phyloP scores from a whole-genome alignment of 53 echinoderm and acorn worm genomes.

The Temnopleurus reevesii region DNA sequence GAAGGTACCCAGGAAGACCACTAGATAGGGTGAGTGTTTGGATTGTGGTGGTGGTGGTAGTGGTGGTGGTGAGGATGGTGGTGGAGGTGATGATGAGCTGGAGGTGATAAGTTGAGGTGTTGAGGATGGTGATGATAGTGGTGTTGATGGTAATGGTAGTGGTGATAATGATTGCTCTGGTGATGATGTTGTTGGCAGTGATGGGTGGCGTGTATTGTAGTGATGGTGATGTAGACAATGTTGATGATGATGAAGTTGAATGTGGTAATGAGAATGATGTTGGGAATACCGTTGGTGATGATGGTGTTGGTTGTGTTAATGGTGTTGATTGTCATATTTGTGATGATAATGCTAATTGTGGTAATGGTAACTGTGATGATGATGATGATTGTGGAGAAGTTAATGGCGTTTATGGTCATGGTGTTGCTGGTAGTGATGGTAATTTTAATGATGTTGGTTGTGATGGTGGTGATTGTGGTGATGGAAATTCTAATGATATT shows the following conservation, averaged over 20 bases:
- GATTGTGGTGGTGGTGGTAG: too few species aligned
- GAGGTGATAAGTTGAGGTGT: too few species aligned
- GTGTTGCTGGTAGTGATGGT: not conserved
- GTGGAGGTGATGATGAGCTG: too few species aligned
- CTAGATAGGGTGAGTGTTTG: slow-evolving; percentile 71
- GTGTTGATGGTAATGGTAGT: not conserved
- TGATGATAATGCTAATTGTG: not conserved
- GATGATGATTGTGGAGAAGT: not conserved
- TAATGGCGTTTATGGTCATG: not conserved
- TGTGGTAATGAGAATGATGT: not conserved
- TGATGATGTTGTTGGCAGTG: not conserved
- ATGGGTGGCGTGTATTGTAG: too few species aligned
- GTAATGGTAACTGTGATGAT: not conserved
- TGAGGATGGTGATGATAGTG: too few species aligned
- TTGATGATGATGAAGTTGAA: not conserved
- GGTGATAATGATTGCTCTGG: not conserved
- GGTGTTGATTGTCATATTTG: not conserved
- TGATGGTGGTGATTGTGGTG: not conserved
- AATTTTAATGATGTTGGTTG: not conserved
- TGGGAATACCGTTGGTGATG: not conserved
- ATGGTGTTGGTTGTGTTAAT: not conserved
- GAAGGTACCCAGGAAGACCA: slow-evolving; percentile 77
- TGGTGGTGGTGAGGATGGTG: too few species aligned
- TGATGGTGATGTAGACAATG: not conserved
- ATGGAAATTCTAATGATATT: too few species aligned